Evolutionary conservation across 2,113 vertebrate species (phyloP), one percentile per base, ranked within the genome.

Genomic region (Atlantisia rogersi): DNA sequence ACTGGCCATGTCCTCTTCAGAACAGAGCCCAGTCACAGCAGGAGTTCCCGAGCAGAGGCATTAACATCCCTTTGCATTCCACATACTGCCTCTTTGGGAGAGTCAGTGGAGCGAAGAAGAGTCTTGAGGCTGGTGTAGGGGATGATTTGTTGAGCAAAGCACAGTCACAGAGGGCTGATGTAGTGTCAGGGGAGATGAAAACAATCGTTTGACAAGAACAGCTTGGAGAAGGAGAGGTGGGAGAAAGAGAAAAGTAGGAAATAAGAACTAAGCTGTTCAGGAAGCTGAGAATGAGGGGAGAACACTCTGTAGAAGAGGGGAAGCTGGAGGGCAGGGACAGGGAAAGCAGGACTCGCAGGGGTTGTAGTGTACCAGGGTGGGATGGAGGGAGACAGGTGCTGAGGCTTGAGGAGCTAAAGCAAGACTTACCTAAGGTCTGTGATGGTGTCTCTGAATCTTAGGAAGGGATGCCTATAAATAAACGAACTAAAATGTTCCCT

Each of bases 11-110:
- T 85, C 93, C 89, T 82, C 44, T 79, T 88, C 93, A 87, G 90
- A 85, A 29, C 2, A 42, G 80, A 87, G 83, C 86, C 88, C 86
- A 48, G 74, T 94, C 92, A 93, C 77, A 93, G 40, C 58, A 39
- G 39, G 86, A 95, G 88, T 67, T 94, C 91, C 77, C 63, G 80
- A 91, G 88, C 95, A 60, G 92, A 94, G 79, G 59, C 86, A 68
- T 95, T 91, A 84, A 93, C 94, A 92, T 85, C 76, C 46, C 86
- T 95, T 96, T 93, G 83, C 88, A 76, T 94, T 92, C 95, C 94
- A 92, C 92, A 93, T 93, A 90, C 71, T 86, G 86, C 80, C 69
- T 94, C 82, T 94, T 83, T 82, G 68, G 76, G 79, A 75, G 82
- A 95, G 90, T 76, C 16, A 3, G 26, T 84, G 90, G 86, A 94